Percentiles rank a stretch among this genome's conserved stretches.
phyloP scores from a whole-genome alignment of 2,888 invertebrate genomes.

The Dryadula phaetusa region DNA sequence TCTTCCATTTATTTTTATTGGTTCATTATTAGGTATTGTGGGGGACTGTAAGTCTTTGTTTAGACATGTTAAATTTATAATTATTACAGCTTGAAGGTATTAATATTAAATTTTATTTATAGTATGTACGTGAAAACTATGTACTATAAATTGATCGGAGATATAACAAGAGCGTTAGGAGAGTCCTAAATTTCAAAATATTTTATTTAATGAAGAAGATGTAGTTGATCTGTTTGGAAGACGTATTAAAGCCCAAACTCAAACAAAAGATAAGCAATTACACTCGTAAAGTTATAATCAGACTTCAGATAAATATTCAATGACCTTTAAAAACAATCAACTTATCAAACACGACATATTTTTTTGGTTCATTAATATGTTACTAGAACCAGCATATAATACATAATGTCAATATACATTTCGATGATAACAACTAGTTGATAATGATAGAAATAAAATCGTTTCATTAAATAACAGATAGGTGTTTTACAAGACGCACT shows the following conservation, averaged over 20 bases:
- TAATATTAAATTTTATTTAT: background rate
- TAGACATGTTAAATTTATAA: background rate
- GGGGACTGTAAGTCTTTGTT: background rate
- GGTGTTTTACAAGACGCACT: conserved; percentile 21
- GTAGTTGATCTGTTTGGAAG: no score
- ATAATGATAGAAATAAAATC: conserved; percentile 9
- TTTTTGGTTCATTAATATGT: no score
- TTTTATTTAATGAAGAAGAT: no score
- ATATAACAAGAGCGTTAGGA: background rate
- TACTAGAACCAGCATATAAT: background rate
- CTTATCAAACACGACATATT: no score
- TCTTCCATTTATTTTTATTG: conserved; percentile 17
- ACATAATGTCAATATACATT: background rate
- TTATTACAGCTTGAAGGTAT: background rate
- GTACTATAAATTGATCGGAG: background rate
- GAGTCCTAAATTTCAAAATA: no score
- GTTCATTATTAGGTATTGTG: conserved; percentile 13
- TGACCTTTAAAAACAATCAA: no score
- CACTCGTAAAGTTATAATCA: background rate
- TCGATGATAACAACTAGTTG: background rate
- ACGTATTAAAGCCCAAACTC: background rate
- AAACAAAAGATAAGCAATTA: background rate
- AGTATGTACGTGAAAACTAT: background rate
- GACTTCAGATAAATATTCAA: no score
- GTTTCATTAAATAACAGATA: conserved; percentile 4